Evolutionary conservation across 2,113 vertebrate species (phyloP).

Genomic region (Chloropsis hardwickii): DNA sequence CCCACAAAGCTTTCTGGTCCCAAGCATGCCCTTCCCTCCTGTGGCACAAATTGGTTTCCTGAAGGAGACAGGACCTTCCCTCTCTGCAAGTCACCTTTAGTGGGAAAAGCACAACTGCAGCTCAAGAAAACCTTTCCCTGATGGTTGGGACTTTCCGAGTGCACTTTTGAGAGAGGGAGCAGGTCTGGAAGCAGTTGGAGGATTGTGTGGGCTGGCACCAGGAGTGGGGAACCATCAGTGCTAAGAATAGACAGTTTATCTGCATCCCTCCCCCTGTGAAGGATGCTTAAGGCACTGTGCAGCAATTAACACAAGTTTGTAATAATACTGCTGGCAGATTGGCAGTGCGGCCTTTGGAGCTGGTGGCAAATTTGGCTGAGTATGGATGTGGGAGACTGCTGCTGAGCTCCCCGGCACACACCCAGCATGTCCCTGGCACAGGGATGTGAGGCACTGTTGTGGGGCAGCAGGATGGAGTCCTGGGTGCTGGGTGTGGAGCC

Average conservation of each 20-base stretch:
- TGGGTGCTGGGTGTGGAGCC: not conserved
- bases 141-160: not conserved
- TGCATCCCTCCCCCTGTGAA: not conserved
- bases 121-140: not conserved
- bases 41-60: not conserved
- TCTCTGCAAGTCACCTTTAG: not conserved
- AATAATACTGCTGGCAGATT: not conserved
- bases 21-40: not conserved
- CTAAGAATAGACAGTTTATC: not conserved
- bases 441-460: not conserved
- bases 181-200: not conserved
- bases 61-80: not conserved
- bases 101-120: not conserved
- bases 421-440: not conserved
- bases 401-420: not conserved
- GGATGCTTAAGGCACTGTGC: not conserved
- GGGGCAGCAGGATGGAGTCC: not conserved
- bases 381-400: not conserved
- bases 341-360: fast-evolving
- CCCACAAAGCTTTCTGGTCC: not conserved
- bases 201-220: not conserved
- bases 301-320: constrained; percentile 1
- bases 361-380: not conserved
- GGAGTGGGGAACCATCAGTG: not conserved
- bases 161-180: not conserved